phyloP scores from a whole-genome alignment of 2,113 vertebrate genomes.

The Vulpes vulpes region DNA sequence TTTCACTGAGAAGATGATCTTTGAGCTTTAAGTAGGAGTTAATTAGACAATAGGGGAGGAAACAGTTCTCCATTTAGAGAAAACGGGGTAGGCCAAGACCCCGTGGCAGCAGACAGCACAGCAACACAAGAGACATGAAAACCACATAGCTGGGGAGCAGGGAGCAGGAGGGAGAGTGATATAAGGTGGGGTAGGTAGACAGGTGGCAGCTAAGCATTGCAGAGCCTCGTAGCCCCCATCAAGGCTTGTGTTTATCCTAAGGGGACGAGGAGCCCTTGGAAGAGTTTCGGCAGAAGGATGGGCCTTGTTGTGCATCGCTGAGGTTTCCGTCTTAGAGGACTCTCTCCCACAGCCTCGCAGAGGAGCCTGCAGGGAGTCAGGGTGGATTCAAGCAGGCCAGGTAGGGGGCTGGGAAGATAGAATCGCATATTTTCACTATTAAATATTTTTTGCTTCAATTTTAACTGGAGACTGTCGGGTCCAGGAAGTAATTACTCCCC shows the following conservation, averaged over 20 bases:
- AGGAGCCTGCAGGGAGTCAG: not conserved
- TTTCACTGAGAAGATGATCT: not conserved
- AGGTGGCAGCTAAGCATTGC: not conserved
- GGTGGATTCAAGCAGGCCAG: not conserved
- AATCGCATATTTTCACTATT: conserved; percentile 29
- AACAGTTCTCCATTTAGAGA: not conserved
- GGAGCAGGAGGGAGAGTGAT: not conserved
- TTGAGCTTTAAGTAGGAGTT: not conserved
- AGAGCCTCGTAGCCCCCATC: accelerated
- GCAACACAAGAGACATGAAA: not conserved
- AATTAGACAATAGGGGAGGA: not conserved
- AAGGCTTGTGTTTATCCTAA: not conserved
- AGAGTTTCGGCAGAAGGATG: not conserved
- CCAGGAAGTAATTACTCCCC: conserved; percentile 43
- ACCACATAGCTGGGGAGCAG: not conserved
- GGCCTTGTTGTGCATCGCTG: not conserved
- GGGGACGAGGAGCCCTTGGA: not conserved
- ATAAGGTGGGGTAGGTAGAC: not conserved
- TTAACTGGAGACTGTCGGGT: conserved; percentile 10
- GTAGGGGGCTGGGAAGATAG: not conserved
- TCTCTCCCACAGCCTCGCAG: not conserved
- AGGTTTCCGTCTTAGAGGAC: not conserved
- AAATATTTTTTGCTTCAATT: not conserved
- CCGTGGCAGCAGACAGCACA: not conserved
- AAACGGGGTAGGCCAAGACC: not conserved